phyloP scores from a whole-genome alignment of 2,888 invertebrate species.

The Andrena minutula region DNA sequence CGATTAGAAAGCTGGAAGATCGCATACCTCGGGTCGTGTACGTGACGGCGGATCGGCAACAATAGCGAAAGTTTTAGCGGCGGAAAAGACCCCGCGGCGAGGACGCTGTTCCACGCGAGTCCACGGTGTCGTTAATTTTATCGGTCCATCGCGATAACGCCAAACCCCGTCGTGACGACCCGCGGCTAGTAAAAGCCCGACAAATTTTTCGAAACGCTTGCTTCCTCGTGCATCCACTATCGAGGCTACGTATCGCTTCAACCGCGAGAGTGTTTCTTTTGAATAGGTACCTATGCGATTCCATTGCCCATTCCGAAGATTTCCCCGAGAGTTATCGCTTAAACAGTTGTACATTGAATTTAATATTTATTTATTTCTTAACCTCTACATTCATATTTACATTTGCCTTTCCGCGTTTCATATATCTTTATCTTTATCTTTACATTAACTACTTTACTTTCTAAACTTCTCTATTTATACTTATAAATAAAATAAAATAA shows the following conservation, averaged over 20 bases:
- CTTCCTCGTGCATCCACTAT: not conserved
- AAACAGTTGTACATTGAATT: too few species aligned
- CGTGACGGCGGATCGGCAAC: constrained; percentile 56
- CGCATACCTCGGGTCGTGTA: constrained; percentile 42
- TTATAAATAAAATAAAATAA: too few species aligned
- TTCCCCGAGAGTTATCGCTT: too few species aligned
- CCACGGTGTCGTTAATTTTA: constrained; percentile 49
- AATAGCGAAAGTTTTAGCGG: constrained; percentile 53
- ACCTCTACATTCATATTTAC: too few species aligned
- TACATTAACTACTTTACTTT: too few species aligned
- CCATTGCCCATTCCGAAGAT: too few species aligned
- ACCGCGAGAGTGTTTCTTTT: too few species aligned
- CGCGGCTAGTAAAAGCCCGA: constrained; percentile 6
- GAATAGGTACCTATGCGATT: too few species aligned
- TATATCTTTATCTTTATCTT: too few species aligned
- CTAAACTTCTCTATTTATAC: too few species aligned
- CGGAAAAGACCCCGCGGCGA: constrained; percentile 39
- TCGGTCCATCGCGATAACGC: constrained; percentile 42
- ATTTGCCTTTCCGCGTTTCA: too few species aligned
- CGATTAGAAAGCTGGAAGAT: constrained; percentile 51
- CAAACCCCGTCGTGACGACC: constrained; percentile 17
- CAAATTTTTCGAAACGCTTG: not conserved
- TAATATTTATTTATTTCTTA: too few species aligned
- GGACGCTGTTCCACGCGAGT: constrained; percentile 38
- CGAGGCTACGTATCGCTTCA: not conserved